A percentile compares a stretch with the other conserved stretches of the same genome.
Conservation (phyloP, 2,797 vertebrate species). For the Salarias fasciatus region DNA sequence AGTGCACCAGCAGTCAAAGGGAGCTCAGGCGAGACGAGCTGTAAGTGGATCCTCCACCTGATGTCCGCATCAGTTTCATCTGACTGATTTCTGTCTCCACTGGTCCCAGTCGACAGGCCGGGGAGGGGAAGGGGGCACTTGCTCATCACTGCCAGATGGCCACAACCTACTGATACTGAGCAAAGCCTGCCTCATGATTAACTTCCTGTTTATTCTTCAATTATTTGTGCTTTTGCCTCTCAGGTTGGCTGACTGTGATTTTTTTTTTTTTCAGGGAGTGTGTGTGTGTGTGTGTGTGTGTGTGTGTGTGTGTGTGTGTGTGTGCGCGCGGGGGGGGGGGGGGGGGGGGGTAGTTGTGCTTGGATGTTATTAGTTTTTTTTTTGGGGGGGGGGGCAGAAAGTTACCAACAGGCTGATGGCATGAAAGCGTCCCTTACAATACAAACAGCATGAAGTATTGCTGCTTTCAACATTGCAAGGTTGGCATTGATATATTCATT, state of each 20-base stretch:
- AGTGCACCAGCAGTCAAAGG: slow-evolving; percentile 77
- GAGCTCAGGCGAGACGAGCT: slow-evolving; percentile 79
- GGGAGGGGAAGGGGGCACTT: slow-evolving; percentile 51
- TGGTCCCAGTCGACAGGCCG: slow-evolving; percentile 65
- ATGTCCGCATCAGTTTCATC: slow-evolving; percentile 83
- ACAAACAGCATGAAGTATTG: no score
- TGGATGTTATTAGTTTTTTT: no score
- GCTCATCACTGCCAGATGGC: slow-evolving; percentile 61
- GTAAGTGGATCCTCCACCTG: slow-evolving; percentile 83
- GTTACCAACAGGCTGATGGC: no score
- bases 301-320: no score
- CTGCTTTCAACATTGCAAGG: not conserved
- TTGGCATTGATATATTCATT: slow-evolving; percentile 11
- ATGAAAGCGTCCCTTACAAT: no score
- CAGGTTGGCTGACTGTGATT: not conserved
- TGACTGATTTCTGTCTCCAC: slow-evolving; percentile 78
- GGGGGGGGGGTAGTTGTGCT: no score
- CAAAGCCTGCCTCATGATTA: slow-evolving; percentile 39
- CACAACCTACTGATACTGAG: slow-evolving; percentile 40
- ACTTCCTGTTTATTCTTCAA: slow-evolving; percentile 47
- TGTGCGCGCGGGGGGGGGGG: no score
- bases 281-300: no score
- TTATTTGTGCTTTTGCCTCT: slow-evolving; percentile 3
- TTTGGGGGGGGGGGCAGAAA: no score
- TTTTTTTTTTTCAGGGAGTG: slow-evolving; percentile 9